Evolutionary conservation across 2,797 vertebrate genomes (phyloP), one percentile per base, ranked within the genome.

Genomic region (Pangasius sanitwongsei): DNA sequence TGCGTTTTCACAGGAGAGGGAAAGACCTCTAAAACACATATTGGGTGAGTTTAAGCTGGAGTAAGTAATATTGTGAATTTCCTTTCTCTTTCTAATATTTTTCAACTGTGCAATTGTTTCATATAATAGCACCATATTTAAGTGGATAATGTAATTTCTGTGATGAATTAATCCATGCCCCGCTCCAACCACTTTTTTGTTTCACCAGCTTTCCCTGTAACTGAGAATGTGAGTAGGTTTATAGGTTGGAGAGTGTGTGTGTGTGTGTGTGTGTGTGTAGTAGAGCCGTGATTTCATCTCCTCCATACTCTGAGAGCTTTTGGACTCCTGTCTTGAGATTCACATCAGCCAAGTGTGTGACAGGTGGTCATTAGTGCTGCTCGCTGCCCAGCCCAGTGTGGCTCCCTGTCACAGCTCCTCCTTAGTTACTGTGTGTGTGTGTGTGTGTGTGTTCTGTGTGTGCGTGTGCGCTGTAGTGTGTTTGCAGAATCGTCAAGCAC

Each of bases 1-100:
- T 99, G 98, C 92, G 94, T 99, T 8, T 99, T 99, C 92, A 98
- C 96, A 77, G 98, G 98, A 23, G 97, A 99, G 91, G 98, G 97
- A 88, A 97, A 95, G 93, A 97, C 95, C 90, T 94, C 97, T 81
- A 94, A 96, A 87, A 99, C 98, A 0, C 96, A 94, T 77, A 99
- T 99, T 44, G 98, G 98, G 98, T 99, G 95, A 96, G 95, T 94
- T 89, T 86, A 23, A 65, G n/a, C 12, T 37, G 13, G 34, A 72
- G 31, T 5, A 15, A 12, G 57, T 85, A 28, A 84, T 74, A 48
- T 59, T 28, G 86, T 70, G 53, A 31, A 25, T 67, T 63, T 8
- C 2, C 50, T 34, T 3, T 50, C 20, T 41, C 8, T 77, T 57
- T 50, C 4, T 75, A 1, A 34, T 34, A 16, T 16, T 63, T 55